Percentiles rank a stretch among this genome's conserved stretches.
Evolutionary conservation across 2,797 vertebrate species (phyloP).

Genomic region (Petrocephalus sullivani): DNA sequence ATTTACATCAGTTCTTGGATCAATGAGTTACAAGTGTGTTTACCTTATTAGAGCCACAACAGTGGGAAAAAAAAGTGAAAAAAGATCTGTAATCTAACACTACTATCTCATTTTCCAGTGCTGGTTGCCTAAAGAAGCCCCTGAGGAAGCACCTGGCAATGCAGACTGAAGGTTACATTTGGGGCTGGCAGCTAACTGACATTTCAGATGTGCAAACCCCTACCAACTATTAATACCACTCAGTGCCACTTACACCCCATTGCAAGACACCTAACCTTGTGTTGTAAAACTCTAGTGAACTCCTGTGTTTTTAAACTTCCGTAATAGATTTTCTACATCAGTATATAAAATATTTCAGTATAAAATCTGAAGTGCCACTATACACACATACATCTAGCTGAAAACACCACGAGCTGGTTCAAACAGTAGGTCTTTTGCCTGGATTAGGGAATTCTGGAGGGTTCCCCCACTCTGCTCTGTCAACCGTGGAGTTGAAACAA

Average conservation of each 20-base stretch:
- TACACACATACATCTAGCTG: background rate
- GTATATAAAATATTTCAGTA: background rate
- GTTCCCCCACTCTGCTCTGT: background rate
- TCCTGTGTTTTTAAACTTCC: background rate
- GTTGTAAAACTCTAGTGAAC: background rate
- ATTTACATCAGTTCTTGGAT: background rate
- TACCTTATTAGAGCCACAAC: background rate
- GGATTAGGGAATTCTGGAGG: background rate
- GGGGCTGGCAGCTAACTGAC: background rate
- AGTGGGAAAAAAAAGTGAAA: background rate
- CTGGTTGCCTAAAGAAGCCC: background rate
- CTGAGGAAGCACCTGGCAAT: background rate
- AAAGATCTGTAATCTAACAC: background rate
- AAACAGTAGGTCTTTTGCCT: background rate
- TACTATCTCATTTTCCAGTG: background rate
- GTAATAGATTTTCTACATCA: too few species aligned
- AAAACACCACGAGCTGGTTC: background rate
- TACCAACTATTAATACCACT: background rate
- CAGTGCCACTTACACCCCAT: background rate
- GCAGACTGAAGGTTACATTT: background rate
- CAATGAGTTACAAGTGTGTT: background rate
- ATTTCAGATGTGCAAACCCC: background rate
- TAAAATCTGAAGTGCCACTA: background rate
- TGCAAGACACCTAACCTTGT: background rate
- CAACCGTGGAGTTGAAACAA: background rate